These are phyloP conservation scores for Mechanitis mazaeus DNA, from an alignment of 2,888 invertebrate genomes.

Conservation along the genomic window DNA sequence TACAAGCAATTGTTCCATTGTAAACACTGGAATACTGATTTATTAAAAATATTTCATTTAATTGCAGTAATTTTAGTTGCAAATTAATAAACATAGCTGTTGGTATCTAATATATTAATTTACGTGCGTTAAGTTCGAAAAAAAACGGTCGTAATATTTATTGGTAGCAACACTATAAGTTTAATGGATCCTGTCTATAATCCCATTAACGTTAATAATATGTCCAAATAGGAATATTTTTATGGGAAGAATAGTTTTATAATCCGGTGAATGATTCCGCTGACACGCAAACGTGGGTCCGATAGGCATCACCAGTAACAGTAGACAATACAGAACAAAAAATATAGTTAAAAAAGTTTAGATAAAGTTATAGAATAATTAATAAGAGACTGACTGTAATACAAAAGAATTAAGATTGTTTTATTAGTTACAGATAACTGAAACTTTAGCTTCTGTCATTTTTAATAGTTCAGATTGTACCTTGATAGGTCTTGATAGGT, in stretches of 20 bases:
- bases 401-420: too few relatives aligned
- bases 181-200: conserved; percentile 57
- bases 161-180: conserved; percentile 51
- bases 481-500: background rate
- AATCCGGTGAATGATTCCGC: conserved; percentile 55
- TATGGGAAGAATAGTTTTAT: conserved; percentile 55
- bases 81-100: conserved; percentile 10
- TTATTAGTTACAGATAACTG: too few relatives aligned
- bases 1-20: background rate
- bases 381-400: too few relatives aligned
- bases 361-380: too few relatives aligned
- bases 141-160: conserved; percentile 50
- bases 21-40: background rate
- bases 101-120: conserved; percentile 13
- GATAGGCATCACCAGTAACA: conserved; percentile 29
- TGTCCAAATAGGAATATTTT: conserved; percentile 53
- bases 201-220: conserved; percentile 55
- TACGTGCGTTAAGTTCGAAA: conserved; percentile 26
- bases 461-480: conserved; percentile 1
- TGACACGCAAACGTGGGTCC: conserved; percentile 48
- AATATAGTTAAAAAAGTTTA: background rate
- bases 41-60: background rate
- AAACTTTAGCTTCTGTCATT: background rate
- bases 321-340: conserved; percentile 11
- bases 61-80: background rate